A percentile compares a stretch with the other conserved stretches of the same genome.
phyloP scores from a whole-genome alignment of 2,888 invertebrate species.

The Graphium colonna region DNA sequence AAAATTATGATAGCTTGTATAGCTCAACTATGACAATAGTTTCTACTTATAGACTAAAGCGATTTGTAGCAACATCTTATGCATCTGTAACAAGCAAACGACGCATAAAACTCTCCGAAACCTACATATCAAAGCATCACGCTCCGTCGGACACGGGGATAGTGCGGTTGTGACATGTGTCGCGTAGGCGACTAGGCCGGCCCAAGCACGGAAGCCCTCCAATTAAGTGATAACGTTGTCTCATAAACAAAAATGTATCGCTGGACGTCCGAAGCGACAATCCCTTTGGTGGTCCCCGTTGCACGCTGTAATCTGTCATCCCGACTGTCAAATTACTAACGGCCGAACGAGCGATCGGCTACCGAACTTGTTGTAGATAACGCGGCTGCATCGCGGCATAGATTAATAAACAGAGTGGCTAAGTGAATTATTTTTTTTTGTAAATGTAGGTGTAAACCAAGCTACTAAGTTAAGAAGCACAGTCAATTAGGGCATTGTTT shows the following conservation, averaged over 20 bases:
- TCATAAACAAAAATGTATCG: conserved; percentile 64
- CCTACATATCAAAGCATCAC: conserved; percentile 4
- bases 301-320: conserved; percentile 76
- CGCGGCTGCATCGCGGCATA: conserved; percentile 52
- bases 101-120: too few relatives aligned
- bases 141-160: conserved; percentile 2
- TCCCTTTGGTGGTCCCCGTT: conserved; percentile 70
- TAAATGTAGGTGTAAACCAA: too few relatives aligned
- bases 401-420: conserved; percentile 37
- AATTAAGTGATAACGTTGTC: conserved; percentile 63
- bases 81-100: neutral
- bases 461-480: too few relatives aligned
- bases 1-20: too few relatives aligned
- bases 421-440: too few relatives aligned
- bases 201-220: conserved; percentile 52
- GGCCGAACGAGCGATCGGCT: conserved; percentile 77
- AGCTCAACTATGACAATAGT: too few relatives aligned
- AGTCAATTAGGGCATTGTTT: too few relatives aligned
- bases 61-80: neutral
- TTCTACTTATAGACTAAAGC: too few relatives aligned
- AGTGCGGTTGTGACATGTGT: conserved; percentile 13
- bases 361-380: conserved; percentile 78
- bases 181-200: conserved; percentile 28
- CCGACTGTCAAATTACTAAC: conserved; percentile 80
- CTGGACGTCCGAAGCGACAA: conserved; percentile 58